A percentile compares a stretch with the other conserved stretches of the same genome.
Evolutionary conservation across 2,888 invertebrate genomes (phyloP).

Genomic region (Cryptosula pallasiana): DNA sequence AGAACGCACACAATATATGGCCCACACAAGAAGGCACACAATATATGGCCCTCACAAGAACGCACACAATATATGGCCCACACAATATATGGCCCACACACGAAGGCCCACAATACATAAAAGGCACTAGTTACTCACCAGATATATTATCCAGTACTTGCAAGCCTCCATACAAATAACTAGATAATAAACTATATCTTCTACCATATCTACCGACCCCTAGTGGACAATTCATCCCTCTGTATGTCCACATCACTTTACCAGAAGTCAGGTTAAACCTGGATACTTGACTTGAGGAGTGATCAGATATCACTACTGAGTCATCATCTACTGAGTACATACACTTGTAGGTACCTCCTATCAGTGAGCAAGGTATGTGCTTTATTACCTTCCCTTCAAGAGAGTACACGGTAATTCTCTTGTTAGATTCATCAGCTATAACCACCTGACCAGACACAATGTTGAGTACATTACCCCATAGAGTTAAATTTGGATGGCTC

Average conservation of each 20-base stretch:
- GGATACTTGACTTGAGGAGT: not conserved
- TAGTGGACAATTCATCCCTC: not conserved
- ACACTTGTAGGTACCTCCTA: not conserved
- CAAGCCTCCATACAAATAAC: no score
- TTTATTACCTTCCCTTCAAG: conserved; percentile 5
- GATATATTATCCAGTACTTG: no score
- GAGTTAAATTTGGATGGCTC: no score
- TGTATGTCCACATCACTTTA: not conserved
- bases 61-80: no score
- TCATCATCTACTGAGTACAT: not conserved
- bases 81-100: no score
- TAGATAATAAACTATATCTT: not conserved
- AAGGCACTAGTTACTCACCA: no score
- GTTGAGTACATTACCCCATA: no score
- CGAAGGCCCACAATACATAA: no score
- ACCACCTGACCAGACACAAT: not conserved
- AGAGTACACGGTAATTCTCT: not conserved
- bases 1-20: no score
- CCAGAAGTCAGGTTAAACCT: not conserved
- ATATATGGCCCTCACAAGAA: no score
- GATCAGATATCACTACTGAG: not conserved
- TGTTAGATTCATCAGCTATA: not conserved
- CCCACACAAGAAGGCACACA: no score
- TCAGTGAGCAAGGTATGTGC: not conserved
- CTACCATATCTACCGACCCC: not conserved